Conservation (phyloP, 2,797 vertebrate genomes). For the Ceryle rudis region DNA sequence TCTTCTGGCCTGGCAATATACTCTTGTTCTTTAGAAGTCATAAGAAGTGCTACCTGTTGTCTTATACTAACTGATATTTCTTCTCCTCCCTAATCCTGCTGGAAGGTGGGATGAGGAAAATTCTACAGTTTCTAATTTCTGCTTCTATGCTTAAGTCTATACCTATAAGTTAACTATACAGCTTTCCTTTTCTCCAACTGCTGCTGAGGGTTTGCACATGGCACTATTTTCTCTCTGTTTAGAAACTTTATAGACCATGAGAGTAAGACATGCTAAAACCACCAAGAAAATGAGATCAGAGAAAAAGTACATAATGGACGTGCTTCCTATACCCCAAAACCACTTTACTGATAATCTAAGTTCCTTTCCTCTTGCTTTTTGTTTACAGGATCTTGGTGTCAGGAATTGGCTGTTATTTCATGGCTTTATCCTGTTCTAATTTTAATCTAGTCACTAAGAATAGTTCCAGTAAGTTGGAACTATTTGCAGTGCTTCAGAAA, state of each 20-base stretch:
- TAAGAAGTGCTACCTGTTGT: not conserved
- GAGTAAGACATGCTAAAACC: not conserved
- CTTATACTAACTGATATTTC: not conserved
- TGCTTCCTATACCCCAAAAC: not conserved
- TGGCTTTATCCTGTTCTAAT: not conserved
- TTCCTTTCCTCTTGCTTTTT: slow-evolving; percentile 4
- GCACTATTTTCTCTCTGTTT: not conserved
- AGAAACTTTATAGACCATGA: not conserved
- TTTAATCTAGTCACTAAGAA: not conserved
- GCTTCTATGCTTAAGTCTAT: not conserved
- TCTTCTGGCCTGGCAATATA: not conserved
- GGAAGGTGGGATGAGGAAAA: not conserved
- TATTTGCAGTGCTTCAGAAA: not conserved
- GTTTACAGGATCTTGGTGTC: slow-evolving; percentile 13
- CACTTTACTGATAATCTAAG: not conserved
- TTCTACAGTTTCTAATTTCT: not conserved
- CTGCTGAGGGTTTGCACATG: not conserved
- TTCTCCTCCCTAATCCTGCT: not conserved
- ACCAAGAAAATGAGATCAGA: not conserved
- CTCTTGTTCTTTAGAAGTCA: not conserved
- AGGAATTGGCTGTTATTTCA: not conserved
- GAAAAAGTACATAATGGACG: not conserved
- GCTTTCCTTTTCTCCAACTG: not conserved
- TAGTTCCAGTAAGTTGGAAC: not conserved
- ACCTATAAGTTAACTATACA: fast-evolving